phyloP scores from a whole-genome alignment of 53 echinoderm and acorn worm species.

The Echinarachnius parma region DNA sequence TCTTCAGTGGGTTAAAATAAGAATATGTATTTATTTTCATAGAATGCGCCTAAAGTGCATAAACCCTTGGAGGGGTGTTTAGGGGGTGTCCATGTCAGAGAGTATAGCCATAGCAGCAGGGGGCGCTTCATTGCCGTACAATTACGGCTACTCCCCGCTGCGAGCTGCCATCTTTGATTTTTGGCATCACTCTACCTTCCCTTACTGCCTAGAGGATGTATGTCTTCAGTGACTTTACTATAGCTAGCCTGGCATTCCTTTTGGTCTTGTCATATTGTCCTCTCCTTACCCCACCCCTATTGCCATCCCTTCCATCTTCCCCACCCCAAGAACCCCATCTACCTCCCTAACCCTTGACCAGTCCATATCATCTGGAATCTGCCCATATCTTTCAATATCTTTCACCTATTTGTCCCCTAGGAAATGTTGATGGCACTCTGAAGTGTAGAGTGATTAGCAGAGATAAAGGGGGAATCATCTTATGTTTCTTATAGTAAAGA shows the following conservation, averaged over 20 bases:
- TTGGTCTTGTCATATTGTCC: too few relatives aligned
- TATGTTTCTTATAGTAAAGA: too few relatives aligned
- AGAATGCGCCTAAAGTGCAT: constrained; percentile 34
- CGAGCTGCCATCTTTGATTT: constrained; percentile 44
- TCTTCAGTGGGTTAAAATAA: too few relatives aligned
- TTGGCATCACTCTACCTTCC: background rate
- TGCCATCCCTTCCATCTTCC: background rate
- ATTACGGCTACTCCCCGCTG: constrained; percentile 15
- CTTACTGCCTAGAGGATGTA: background rate
- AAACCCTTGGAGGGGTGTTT: constrained; percentile 26
- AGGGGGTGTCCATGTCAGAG: constrained; percentile 28
- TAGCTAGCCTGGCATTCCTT: background rate
- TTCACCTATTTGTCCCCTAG: too few relatives aligned
- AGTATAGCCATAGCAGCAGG: constrained; percentile 23
- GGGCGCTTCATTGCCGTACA: constrained; percentile 11
- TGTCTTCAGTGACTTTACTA: background rate
- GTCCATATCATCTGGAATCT: constrained; percentile 26
- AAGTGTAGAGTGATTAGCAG: too few relatives aligned
- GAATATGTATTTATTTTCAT: constrained; percentile 28
- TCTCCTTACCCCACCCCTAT: background rate
- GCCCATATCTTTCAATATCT: too few relatives aligned
- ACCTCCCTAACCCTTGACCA: constrained; percentile 1
- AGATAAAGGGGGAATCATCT: too few relatives aligned
- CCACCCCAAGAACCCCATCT: background rate
- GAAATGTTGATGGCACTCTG: too few relatives aligned